Evolutionary conservation across 2,113 vertebrate species (phyloP).

Genomic region (Sardina pilchardus): DNA sequence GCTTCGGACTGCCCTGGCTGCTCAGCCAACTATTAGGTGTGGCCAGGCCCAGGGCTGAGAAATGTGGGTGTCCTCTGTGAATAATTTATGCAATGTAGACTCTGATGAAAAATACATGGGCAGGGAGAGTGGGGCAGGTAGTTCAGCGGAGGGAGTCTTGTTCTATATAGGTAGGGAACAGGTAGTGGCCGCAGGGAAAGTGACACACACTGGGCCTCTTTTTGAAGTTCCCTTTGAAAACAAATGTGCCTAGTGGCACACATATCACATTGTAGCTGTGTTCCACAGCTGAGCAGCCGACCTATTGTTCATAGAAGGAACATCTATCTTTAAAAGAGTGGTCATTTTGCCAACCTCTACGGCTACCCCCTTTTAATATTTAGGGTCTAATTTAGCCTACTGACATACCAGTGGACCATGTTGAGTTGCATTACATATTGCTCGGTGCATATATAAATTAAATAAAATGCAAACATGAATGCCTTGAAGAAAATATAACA

Average conservation of each 20-base stretch:
- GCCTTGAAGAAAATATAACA: no score
- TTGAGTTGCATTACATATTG: background rate
- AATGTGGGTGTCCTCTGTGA: constrained; percentile 46
- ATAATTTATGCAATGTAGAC: constrained; percentile 53
- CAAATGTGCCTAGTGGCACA: background rate
- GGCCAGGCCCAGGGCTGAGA: constrained; percentile 23
- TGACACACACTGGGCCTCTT: constrained; percentile 26
- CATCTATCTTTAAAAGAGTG: background rate
- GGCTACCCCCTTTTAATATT: background rate
- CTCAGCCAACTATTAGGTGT: constrained; percentile 31
- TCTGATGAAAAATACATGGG: constrained; percentile 51
- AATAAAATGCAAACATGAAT: no score
- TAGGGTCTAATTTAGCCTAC: background rate
- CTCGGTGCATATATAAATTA: no score
- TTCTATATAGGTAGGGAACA: constrained; percentile 34
- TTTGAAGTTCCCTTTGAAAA: background rate
- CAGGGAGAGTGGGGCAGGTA: constrained; percentile 25
- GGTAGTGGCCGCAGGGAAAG: constrained; percentile 7
- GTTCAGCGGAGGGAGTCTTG: constrained; percentile 19
- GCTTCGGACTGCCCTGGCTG: constrained; percentile 32
- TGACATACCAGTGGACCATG: background rate
- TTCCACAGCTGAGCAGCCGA: background rate
- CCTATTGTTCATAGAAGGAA: background rate
- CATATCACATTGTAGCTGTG: background rate
- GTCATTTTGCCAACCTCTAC: background rate